Conservation (phyloP, 2,113 vertebrate genomes). For the Poecilia latipinna region DNA sequence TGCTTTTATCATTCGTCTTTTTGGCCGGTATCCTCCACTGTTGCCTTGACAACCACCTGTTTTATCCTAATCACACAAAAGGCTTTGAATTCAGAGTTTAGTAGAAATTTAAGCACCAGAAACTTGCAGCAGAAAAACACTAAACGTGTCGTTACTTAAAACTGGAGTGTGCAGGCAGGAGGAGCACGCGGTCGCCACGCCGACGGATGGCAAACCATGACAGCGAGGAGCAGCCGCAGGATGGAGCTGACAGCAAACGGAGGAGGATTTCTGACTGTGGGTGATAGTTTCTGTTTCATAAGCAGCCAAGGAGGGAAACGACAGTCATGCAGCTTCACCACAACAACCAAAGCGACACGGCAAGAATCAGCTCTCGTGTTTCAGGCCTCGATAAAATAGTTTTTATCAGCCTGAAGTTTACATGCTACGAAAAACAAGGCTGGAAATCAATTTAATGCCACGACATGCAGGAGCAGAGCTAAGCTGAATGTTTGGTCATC, state of each 20-base stretch:
- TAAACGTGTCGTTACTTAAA: background rate
- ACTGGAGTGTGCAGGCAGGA: background rate
- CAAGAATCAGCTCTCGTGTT: background rate
- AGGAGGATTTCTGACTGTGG: conserved; percentile 6
- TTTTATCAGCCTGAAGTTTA: background rate
- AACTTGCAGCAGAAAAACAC: background rate
- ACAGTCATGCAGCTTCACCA: background rate
- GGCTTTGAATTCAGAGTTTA: no score
- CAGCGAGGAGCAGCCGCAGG: conserved; percentile 23
- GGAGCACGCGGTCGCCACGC: background rate
- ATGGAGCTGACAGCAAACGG: conserved; percentile 1
- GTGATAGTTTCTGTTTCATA: conserved; percentile 28
- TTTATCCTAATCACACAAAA: background rate
- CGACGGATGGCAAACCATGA: conserved; percentile 14
- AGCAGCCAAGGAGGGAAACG: conserved; percentile 17
- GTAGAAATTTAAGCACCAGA: background rate
- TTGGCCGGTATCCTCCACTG: conserved; percentile 12
- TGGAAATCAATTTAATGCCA: background rate
- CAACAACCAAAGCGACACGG: background rate
- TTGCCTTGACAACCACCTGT: conserved; percentile 41
- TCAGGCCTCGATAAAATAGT: background rate
- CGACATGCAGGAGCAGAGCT: background rate
- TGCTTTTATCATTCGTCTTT: conserved; percentile 13
- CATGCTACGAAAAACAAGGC: background rate
- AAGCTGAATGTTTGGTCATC: no score